Evolutionary conservation across 1,140 invertebrate species (phyloP), one percentile per base, ranked within the genome.

Genomic region (Pseudachorutes palmiensis): DNA sequence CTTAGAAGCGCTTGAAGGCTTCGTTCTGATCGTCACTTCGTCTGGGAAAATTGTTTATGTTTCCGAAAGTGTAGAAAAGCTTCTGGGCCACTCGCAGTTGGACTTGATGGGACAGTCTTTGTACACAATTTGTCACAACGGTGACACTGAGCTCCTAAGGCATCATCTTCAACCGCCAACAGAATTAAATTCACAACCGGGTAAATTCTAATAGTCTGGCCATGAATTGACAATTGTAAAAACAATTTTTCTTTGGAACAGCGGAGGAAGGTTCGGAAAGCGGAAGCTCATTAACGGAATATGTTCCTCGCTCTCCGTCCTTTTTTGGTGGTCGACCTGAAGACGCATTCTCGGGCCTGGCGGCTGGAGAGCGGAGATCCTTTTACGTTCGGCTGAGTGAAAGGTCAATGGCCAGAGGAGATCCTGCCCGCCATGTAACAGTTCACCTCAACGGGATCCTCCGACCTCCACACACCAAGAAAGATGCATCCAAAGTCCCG

Each of bases 21-120:
- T 91, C 74, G 80, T 94, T 62, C 77, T 96, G 57, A 86, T 93
- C 2, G 80, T 91, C 1, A 89, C 89, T 0, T 85, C 87, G 66
- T 84, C 84, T 66, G 92, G 91, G 0, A 87, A 92, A 75, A 88
- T 97, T 62, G 83, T 95, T n/a, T 89, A 92, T 73, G 85, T 94
- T 5, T 91, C 92, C 24, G 83, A 86, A 55, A 89, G 88, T 68
- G 85, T 95, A 2, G 88, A 92, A 71, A 84, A 88, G 71, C 84
- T 89, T 67, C 80, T 95, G 58, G 90, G 91, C 51, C 89, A 93
- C 77, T 84, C 86, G 62, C 89, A 92, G 84, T 83, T 85, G 69
- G 92, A 95, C 72, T 80, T 94, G 55, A 85, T 94, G 76, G 92
- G 92, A 0, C 87, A 92, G 75, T 89, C 86, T 62, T 79, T 95